Base-by-base conservation (phyloP, 2,797 vertebrate species). In the Xiphorhynchus erythropygius region DNA sequence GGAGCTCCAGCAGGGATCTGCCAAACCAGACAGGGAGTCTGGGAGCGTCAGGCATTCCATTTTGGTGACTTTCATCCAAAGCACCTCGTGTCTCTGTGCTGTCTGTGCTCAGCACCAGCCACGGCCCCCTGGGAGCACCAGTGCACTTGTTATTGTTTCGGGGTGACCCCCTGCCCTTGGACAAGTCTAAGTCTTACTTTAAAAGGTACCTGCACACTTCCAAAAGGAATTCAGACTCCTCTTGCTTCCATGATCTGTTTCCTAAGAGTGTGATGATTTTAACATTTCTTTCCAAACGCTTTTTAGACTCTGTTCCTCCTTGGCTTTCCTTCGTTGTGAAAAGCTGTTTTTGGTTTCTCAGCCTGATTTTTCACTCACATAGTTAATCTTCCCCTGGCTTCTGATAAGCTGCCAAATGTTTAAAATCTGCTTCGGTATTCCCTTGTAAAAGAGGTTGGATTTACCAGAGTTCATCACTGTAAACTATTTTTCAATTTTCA, bases 321-420 rank as follows among this genome's bases (percentile, higher is more conserved):
- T 95, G 93, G 93, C 94, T 93, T 91, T 74, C 46, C 94, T 91
- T 93, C 37, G 0, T 79, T 84, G 74, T 87, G 92, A 94, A 95
- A 96, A 95, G 84, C 94, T 96, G 93, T 0, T 90, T 96, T 82
- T 67, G 94, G 92, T 96, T 97, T 97, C 92, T 97, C 95, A 91
- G 92, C 91, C 94, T 83, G 85, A 69, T 89, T 96, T 96, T 96
- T 93, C 83, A 62, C 91, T 96, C 93, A 95, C 93, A 70, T 91
- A 94, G 94, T 96, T 94, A 95, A 95, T 94, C 94, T 92, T 96
- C 53, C 81, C 84, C 88, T 90, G 86, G 65, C 64, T 96, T 91
- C 93, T 97, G 95, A 90, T 79, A 92, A 92, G 84, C 68, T 94
- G 96, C 96, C 96, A 97, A 91, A 57, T 90, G 84, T 89, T 96